These are phyloP conservation scores for Pedetes capensis DNA, from an alignment of 2,113 vertebrate species.

Conservation along the genomic window DNA sequence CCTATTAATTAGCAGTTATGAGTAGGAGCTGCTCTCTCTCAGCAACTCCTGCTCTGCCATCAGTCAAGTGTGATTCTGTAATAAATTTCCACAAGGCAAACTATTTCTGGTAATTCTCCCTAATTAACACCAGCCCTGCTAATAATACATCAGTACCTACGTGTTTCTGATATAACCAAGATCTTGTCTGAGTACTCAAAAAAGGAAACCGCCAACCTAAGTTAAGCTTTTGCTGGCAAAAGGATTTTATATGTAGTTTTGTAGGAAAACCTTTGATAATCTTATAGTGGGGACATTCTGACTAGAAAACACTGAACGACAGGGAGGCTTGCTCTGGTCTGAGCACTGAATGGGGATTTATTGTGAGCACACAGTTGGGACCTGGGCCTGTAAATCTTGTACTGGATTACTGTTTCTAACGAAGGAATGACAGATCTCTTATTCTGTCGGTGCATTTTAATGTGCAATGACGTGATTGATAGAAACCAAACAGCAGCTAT, in stretches of 20 bases:
- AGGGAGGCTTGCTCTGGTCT: constrained; percentile 80
- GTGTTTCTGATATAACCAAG: constrained; percentile 91
- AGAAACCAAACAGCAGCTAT: constrained; percentile 86
- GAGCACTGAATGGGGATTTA: constrained; percentile 84
- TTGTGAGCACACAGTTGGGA: constrained; percentile 84
- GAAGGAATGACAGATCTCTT: constrained; percentile 86
- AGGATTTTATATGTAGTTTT: constrained; percentile 82
- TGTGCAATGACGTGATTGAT: constrained; percentile 84
- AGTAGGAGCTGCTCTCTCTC: constrained; percentile 87
- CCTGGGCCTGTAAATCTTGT: constrained; percentile 84
- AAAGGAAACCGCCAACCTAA: constrained; percentile 83
- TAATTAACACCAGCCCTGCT: constrained; percentile 88
- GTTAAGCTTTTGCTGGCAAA: constrained; percentile 84
- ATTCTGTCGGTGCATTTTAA: constrained; percentile 84
- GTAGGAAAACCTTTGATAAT: constrained; percentile 84
- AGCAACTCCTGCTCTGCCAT: constrained; percentile 86
- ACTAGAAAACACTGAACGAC: constrained; percentile 80
- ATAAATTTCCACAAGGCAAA: constrained; percentile 88
- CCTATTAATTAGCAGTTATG: constrained; percentile 88
- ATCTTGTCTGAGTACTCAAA: constrained; percentile 83
- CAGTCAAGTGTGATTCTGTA: constrained; percentile 86
- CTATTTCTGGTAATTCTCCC: constrained; percentile 89
- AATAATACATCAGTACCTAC: constrained; percentile 86
- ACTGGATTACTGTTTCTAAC: constrained; percentile 87
- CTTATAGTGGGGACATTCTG: constrained; percentile 77